Base-by-base conservation (phyloP, 2,888 invertebrate species). In the Pelosia muscerda region DNA sequence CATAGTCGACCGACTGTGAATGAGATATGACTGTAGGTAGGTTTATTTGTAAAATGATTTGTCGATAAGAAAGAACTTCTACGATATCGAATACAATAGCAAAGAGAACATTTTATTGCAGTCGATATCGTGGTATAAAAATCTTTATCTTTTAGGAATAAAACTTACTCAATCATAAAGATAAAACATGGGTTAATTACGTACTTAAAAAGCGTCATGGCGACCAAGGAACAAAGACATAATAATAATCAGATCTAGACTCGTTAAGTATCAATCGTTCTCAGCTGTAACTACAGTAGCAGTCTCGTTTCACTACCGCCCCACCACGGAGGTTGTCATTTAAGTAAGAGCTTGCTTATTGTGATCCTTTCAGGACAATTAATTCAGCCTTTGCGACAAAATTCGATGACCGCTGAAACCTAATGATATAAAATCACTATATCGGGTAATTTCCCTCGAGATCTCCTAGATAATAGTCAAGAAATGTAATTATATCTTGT, bases 401-500 rank as follows among this genome's bases (percentile, higher is more conserved):
- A 66, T 62, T 28, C 31, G 25, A 58, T 53, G 23, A 25, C 8
- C 9, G 22, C 11, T 1, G 49, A 11, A 28, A 23, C n/a, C 13
- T 31, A 31, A 57, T 28, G 25, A 23, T 49, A 57, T 31, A 34
- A 53, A 31, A 57, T 10, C 26, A 23, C 28, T 34, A 38, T 56
- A 11, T 60, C 38, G 26, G 64, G 53, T 34, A 34, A 79, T 71
- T 79, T 76, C 73, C 71, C 71, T 55, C n/a, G 77, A 74, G 74
- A 63, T 56, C 55, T 66, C 26, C 15, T 53, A 26, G 25, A 56
- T 62, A 67, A 67, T 65, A 19, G 23, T 19, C 42, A 57, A 59
- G 58, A 61, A 26, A 58, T 53, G 31, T 53, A 63, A 57, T 61
- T 61, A 31, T 8, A 8, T 67, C 55, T 61, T 59, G 54, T 69